A percentile compares a stretch with the other conserved stretches of the same genome.
Evolutionary conservation across 2,888 invertebrate genomes (phyloP).

Genomic region (Drosophila diplacantha): DNA sequence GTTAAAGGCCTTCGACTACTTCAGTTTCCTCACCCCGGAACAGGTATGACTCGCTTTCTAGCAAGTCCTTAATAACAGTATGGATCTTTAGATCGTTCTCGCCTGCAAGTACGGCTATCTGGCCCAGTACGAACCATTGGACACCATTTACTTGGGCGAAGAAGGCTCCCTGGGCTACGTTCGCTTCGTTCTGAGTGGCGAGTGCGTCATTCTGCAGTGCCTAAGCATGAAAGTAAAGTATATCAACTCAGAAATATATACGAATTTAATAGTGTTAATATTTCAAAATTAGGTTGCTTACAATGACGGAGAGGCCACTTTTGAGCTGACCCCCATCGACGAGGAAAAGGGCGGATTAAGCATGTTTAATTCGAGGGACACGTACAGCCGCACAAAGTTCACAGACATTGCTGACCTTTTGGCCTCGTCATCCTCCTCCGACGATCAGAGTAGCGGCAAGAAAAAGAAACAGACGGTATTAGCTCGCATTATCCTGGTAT

Average conservation of each 20-base stretch:
- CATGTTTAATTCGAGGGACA: slow-evolving; percentile 4
- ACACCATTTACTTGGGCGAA: slow-evolving; percentile 73
- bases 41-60: slow-evolving; percentile 58
- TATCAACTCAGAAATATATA: neutral
- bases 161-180: slow-evolving; percentile 67
- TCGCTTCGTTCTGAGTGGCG: slow-evolving; percentile 75
- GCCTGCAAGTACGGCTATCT: slow-evolving; percentile 70
- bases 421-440: slow-evolving; percentile 15
- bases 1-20: slow-evolving; percentile 69
- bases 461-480: slow-evolving; percentile 24
- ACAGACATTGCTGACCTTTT: slow-evolving; percentile 4
- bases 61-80: neutral
- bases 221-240: slow-evolving; percentile 66
- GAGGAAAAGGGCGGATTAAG: neutral
- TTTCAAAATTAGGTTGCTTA: neutral
- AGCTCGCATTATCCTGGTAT: neutral
- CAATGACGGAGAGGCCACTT: slow-evolving; percentile 1
- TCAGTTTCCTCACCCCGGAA: slow-evolving; percentile 62
- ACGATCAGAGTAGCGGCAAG: neutral
- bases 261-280: neutral
- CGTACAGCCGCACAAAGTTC: neutral
- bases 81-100: slow-evolving; percentile 47
- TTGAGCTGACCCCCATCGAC: slow-evolving; percentile 11
- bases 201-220: slow-evolving; percentile 75
- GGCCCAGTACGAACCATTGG: slow-evolving; percentile 71